Evolutionary conservation across 2,113 vertebrate species (phyloP).

Genomic region (Bubo blakistoni): DNA sequence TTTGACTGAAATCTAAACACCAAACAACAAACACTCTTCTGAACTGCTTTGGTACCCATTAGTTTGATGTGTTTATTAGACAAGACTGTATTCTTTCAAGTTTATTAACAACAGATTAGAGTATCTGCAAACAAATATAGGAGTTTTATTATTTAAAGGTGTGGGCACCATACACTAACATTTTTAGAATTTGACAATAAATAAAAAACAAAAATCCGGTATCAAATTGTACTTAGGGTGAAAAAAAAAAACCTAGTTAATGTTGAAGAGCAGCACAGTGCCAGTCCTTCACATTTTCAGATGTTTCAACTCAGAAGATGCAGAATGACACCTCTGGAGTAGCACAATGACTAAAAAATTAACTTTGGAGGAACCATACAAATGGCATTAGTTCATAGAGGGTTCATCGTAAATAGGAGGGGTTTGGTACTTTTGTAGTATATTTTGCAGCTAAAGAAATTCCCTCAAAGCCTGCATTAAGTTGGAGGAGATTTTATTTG

Average conservation of each 20-base stretch:
- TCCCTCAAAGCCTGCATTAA: background rate
- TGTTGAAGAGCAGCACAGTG: background rate
- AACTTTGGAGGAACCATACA: background rate
- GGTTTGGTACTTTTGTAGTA: background rate
- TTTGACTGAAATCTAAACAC: slow-evolving; percentile 80
- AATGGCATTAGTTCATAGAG: background rate
- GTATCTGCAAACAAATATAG: slow-evolving; percentile 72
- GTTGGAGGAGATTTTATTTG: background rate
- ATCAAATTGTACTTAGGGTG: background rate
- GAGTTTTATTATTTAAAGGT: slow-evolving; percentile 60
- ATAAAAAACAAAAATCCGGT: slow-evolving; percentile 39
- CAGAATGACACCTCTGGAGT: background rate
- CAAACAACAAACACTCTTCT: slow-evolving; percentile 76
- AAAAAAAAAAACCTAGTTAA: background rate
- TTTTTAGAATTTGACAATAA: slow-evolving; percentile 37
- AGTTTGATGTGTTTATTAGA: slow-evolving; percentile 81
- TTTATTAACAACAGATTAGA: slow-evolving; percentile 81
- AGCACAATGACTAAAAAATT: background rate
- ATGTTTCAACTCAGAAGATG: background rate
- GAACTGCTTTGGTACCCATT: slow-evolving; percentile 71
- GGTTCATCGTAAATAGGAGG: background rate
- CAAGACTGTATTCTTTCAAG: slow-evolving; percentile 74
- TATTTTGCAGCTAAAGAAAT: background rate
- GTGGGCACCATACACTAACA: slow-evolving; percentile 1
- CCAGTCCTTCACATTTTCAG: background rate